A percentile compares a stretch with the other conserved stretches of the same genome.
These are phyloP conservation scores for Noctua fimbriata DNA, from an alignment of 2,888 invertebrate species.

Conservation along the genomic window DNA sequence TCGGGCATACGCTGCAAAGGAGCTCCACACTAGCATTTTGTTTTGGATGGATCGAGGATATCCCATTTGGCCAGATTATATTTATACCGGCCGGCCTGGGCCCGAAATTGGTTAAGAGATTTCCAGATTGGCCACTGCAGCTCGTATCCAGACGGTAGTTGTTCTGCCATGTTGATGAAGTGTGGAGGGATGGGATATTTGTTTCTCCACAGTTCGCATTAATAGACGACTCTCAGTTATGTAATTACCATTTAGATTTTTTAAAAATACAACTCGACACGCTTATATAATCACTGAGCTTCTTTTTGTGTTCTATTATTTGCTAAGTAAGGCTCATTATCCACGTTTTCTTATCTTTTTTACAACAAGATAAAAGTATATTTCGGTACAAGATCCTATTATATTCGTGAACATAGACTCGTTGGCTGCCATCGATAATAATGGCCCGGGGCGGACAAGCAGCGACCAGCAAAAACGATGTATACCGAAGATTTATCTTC, in stretches of 20 bases:
- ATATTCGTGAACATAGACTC: background rate
- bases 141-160: too few relatives aligned
- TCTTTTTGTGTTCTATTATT: background rate
- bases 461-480: constrained; percentile 12
- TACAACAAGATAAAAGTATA: background rate
- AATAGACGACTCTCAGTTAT: background rate
- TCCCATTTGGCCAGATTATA: too few relatives aligned
- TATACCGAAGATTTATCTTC: constrained; percentile 28
- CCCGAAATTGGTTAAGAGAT: too few relatives aligned
- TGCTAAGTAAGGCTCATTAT: background rate
- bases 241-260: background rate
- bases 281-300: background rate
- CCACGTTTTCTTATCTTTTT: background rate
- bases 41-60: too few relatives aligned
- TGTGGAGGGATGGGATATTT: too few relatives aligned
- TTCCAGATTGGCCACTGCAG: too few relatives aligned
- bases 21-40: too few relatives aligned
- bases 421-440: constrained; percentile 20
- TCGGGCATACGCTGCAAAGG: too few relatives aligned
- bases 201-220: too few relatives aligned
- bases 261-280: background rate
- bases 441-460: constrained; percentile 14
- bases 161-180: too few relatives aligned
- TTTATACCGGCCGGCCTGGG: too few relatives aligned
- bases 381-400: background rate